Conservation (phyloP, 2,113 vertebrate genomes). For the Chamaetylas fuelleborni region DNA sequence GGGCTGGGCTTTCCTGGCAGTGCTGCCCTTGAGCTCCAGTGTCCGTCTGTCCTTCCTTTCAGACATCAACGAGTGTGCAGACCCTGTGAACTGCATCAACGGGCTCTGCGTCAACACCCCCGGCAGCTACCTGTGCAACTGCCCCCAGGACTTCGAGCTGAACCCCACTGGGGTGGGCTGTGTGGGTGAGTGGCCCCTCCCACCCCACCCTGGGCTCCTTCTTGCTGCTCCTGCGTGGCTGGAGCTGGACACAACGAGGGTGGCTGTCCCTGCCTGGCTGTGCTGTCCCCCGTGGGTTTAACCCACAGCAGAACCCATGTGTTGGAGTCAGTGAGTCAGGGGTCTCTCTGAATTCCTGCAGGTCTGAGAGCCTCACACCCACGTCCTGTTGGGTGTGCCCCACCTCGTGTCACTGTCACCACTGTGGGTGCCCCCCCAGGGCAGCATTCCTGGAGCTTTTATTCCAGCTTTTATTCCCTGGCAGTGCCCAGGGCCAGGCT, state of each 20-base stretch:
- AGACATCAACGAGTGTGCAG: constrained; percentile 93
- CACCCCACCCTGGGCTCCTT: background rate
- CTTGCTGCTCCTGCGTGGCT: background rate
- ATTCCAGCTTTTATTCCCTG: background rate
- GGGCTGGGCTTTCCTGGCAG: background rate
- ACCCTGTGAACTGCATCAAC: constrained; percentile 92
- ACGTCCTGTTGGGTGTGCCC: background rate
- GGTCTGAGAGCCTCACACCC: background rate
- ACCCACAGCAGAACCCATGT: background rate
- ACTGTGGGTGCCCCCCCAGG: background rate
- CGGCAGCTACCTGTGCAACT: constrained; percentile 90
- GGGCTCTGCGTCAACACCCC: constrained; percentile 91
- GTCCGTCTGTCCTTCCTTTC: background rate
- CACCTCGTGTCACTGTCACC: background rate
- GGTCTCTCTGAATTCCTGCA: too few species aligned
- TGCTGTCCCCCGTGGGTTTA: background rate
- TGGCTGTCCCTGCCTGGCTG: background rate
- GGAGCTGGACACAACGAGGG: background rate
- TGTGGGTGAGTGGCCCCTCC: constrained; percentile 80
- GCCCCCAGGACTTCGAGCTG: constrained; percentile 89
- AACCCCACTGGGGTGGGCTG: constrained; percentile 92
- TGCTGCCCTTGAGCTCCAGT: background rate
- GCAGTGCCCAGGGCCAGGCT: accelerated
- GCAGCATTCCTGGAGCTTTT: background rate
- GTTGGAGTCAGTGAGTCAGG: too few species aligned